These are phyloP conservation scores for Capromys pilorides DNA, from an alignment of 2,797 vertebrate species.

Conservation along the genomic window DNA sequence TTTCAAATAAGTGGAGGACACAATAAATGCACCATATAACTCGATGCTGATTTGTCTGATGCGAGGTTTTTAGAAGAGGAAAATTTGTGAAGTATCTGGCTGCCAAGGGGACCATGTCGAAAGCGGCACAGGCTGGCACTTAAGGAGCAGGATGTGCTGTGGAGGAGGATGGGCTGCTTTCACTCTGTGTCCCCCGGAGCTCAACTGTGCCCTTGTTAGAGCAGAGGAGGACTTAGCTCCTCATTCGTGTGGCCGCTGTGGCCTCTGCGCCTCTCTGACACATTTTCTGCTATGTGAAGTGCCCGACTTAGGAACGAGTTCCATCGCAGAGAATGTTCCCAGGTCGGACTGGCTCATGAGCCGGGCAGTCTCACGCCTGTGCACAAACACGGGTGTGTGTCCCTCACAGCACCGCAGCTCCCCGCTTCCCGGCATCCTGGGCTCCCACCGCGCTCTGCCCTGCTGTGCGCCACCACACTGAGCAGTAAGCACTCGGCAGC, in stretches of 20 bases:
- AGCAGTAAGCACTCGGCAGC: not conserved
- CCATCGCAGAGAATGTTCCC: not conserved
- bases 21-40: not conserved
- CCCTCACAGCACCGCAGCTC: not conserved
- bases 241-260: no score
- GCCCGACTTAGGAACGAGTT: not conserved
- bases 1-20: not conserved
- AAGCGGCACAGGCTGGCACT: not conserved
- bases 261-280: not conserved
- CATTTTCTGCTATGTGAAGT: not conserved
- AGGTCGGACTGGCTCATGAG: not conserved
- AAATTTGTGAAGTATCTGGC: not conserved
- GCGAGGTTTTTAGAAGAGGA: not conserved
- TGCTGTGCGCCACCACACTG: no score
- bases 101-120: not conserved
- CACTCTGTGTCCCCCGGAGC: not conserved
- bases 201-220: not conserved
- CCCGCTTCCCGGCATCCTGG: not conserved
- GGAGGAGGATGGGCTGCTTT: not conserved
- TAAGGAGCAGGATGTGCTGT: not conserved
- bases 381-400: no score
- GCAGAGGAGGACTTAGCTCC: not conserved
- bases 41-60: not conserved
- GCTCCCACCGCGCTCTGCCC: not conserved
- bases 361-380: not conserved